Evolutionary conservation across 92 coral and sea anemone species (phyloP), one percentile per base, ranked within the genome.

Genomic region (Palythoa grandiflora): DNA sequence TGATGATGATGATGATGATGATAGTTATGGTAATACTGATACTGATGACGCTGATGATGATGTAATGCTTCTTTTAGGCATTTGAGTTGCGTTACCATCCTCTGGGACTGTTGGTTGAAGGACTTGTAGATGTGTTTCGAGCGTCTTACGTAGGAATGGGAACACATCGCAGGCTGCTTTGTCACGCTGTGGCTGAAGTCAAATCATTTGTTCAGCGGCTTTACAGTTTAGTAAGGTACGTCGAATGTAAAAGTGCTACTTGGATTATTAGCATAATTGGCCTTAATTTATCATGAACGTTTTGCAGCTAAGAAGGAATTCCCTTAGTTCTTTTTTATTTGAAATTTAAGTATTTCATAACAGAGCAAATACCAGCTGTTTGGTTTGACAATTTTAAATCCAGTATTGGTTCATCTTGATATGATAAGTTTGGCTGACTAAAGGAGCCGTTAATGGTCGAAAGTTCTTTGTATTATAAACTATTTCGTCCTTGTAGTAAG

Each of bases 81-180:
- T 91, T 97, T 87, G 96, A 93, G 80, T 39, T 90, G 38, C 95
- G 92, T 60, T 90, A 92, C 57, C 99, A 97, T 70, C 99, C 98
- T 1, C 81, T 97, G 19, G 99, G 99, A 1, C 89, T 91, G 57
- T 92, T 97, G 79, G 91, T 97, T n/a, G 93, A 91, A 63, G 90
- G 92, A 3, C 89, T 97, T 50, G 96, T 93, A 14, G 98, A 97
- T 52, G 99, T 93, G n/a, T 97, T 92, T 75, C 84, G 99, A 71
- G 99, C 99, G 28, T 94, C 98, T 9, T 97, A 97, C 74, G 96
- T 97, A 16, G 99, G 99, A 2, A 95, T 97, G 98, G 99, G 99
- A 2, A 96, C 99, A 52, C 99, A 97, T 85, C 92, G 99, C 57
- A 83, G 98, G 13, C 89, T 97, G 80, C 87, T 97, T n/a, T 89